Evolutionary conservation across 2,888 invertebrate genomes (phyloP), one percentile per base, ranked within the genome.

Genomic region (Dicycla oo): DNA sequence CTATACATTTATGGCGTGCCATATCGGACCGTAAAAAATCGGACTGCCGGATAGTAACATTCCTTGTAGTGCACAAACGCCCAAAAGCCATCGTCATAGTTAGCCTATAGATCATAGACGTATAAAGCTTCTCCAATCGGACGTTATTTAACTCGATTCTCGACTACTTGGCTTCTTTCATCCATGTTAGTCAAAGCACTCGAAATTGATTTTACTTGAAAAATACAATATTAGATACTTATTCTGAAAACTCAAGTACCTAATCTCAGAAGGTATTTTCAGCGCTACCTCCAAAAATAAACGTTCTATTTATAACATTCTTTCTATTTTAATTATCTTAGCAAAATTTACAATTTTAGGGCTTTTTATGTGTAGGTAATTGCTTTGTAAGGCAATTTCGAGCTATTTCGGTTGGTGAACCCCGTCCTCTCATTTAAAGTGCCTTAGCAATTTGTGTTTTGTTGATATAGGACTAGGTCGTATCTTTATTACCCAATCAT

Each of bases 401-500:
- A 63, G 58, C 38, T 10, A n/a, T 49, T n/a, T 62, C 20, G 53
- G 47, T 70, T 69, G 60, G 61, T 60, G 69, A 68, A 74, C 61
- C 34, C 20, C 18, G 58, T 60, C 64, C 64, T 43, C 75, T 75
- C 23, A 57, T 65, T 54, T 7, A 53, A 40, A 40, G 38, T 54
- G 26, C 53, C 30, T 23, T 51, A 40, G 51, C 64, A 49, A 62
- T 57, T 62, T 34, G 40, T 43, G 38, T 38, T 75, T 26, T 76
- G 61, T 80, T 80, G 40, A 30, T 34, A 80, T 54, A 70, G 76
- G 76, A 78, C 65, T 38, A 20, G 20, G 20, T 6, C 8, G 10
- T 38, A 45, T 26, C 38, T 80, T 78, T 80, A 75, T 75, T 69
- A 64, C 47, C 15, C 53, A 53, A 69, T 65, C 23, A 65, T 60